Percentiles rank a stretch among this genome's conserved stretches.
Evolutionary conservation across 2,888 invertebrate species (phyloP).

Genomic region (Melieria crassipennis): DNA sequence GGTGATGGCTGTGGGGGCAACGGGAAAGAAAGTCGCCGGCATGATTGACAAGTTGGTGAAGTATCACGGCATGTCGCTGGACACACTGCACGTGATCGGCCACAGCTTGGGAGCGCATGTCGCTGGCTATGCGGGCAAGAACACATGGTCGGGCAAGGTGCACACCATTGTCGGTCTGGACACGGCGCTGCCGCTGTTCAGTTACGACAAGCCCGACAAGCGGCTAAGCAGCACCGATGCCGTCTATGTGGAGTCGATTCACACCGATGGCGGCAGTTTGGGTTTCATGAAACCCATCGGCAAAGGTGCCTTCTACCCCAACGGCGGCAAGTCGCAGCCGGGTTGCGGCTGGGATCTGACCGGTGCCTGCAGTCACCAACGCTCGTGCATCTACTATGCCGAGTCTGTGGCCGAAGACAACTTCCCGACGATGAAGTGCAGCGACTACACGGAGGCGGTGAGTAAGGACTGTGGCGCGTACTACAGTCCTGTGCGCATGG

Average conservation of each 20-base stretch:
- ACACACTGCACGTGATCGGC: slow-evolving; percentile 67
- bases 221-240: slow-evolving; percentile 51
- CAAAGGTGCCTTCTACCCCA: slow-evolving; percentile 68
- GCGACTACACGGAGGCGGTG: slow-evolving; percentile 42
- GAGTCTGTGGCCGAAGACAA: slow-evolving; percentile 58
- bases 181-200: slow-evolving; percentile 49
- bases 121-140: slow-evolving; percentile 70
- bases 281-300: slow-evolving; percentile 55
- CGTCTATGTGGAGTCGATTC: slow-evolving; percentile 53
- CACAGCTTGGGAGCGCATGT: slow-evolving; percentile 72
- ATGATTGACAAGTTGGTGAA: slow-evolving; percentile 63
- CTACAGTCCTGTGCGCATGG: slow-evolving; percentile 48
- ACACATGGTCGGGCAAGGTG: slow-evolving; percentile 67
- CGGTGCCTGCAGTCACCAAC: slow-evolving; percentile 62
- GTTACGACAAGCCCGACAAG: slow-evolving; percentile 45
- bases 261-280: slow-evolving; percentile 51
- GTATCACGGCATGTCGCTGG: slow-evolving; percentile 64
- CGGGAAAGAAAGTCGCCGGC: slow-evolving; percentile 47
- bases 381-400: slow-evolving; percentile 62
- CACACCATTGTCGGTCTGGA: slow-evolving; percentile 67
- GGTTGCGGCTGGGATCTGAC: slow-evolving; percentile 64
- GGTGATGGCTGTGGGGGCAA: slow-evolving; percentile 58
- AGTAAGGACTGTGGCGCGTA: slow-evolving; percentile 43
- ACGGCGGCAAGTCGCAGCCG: slow-evolving; percentile 68
- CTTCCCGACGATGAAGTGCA: slow-evolving; percentile 52